These are phyloP conservation scores for Limonius californicus DNA, from an alignment of 1,140 invertebrate genomes.

Conservation along the genomic window DNA sequence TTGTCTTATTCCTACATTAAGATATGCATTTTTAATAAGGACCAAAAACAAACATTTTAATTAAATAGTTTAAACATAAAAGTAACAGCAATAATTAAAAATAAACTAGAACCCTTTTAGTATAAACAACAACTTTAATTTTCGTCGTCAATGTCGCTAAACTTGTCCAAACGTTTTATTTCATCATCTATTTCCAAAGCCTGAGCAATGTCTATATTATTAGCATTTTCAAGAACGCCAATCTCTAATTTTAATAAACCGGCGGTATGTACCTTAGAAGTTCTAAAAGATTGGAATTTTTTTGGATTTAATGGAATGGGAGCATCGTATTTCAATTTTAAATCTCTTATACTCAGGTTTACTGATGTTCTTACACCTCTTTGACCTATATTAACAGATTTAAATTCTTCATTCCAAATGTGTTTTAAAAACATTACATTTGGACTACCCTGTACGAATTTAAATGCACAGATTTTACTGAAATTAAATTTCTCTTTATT, in stretches of 20 bases:
- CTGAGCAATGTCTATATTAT: not conserved
- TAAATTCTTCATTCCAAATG: no score
- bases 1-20: no score
- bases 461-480: no score
- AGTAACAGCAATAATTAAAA: not conserved
- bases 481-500: no score
- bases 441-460: no score
- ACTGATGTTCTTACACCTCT: no score
- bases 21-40: no score
- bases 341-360: not conserved
- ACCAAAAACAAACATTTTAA: not conserved
- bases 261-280: no score
- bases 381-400: no score
- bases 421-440: no score
- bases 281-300: slow-evolving; percentile 11
- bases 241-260: slow-evolving; percentile 7
- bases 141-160: not conserved
- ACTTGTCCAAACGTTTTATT: not conserved
- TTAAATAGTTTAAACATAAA: not conserved
- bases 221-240: not conserved
- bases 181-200: not conserved
- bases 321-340: not conserved
- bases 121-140: not conserved
- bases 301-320: not conserved
- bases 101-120: not conserved